Base-by-base conservation (phyloP, 2,888 invertebrate genomes). In the Heliothis peltigera region DNA sequence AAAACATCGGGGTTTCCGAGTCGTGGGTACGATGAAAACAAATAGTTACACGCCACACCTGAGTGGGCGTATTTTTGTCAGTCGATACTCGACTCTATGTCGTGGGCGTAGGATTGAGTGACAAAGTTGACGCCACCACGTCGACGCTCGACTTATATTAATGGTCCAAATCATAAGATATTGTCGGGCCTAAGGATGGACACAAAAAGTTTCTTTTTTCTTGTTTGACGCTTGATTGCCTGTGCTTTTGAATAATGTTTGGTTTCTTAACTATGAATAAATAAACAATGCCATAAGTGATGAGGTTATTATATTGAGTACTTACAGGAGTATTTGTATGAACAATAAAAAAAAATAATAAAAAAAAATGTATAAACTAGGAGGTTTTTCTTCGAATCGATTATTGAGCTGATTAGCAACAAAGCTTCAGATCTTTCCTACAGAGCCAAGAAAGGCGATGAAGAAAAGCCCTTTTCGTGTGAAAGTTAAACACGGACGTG, bases 1-100 rank as follows among this genome's bases (percentile, higher is more conserved):
- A 88, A 91, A 86, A 90, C 91, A 91, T 91, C 89, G 89, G 87
- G 91, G 91, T 90, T 91, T 90, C 87, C 84, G 82, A 90, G 83
- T 81, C 80, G 84, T 77, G 79, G 82, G 77, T 81, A 82, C 83
- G 85, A 85, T 88, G 88, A 87, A 88, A 92, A 90, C 90, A 89
- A 89, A 89, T 89, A 89, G 87, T 85, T 86, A 83, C 80, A 83
- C 72, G 71, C 79, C 84, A 82, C 87, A 87, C 87, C 90, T 88
- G 88, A 87, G 91, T 90, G 85, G 88, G 89, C 82, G 89, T 77
- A 15, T 71, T 69, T 74, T 67, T 75, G 80, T 68, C 77, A 76
- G 55, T 53, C 73, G 63, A 86, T 82, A 83, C 55, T 80, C 69
- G 68, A 81, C 83, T 83, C 64, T 84, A 75, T 74, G 55, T 17